Conservation (phyloP, 2,888 invertebrate species). For the Pardosa pseudoannulata region DNA sequence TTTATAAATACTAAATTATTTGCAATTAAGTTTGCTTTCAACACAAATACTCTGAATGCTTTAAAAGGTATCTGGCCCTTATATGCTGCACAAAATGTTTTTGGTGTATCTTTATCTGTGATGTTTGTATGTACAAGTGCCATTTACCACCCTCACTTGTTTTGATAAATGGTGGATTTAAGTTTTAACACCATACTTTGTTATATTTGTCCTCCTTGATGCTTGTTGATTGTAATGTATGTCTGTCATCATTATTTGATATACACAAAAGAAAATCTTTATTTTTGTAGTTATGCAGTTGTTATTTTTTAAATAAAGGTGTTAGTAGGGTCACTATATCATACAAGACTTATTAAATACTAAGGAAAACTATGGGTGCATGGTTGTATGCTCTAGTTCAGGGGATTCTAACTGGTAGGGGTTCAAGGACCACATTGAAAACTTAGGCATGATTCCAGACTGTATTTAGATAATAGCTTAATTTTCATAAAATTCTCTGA, state of each 20-base stretch:
- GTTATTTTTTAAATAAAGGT: background rate
- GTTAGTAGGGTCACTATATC: background rate
- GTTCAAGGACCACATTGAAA: too few species aligned
- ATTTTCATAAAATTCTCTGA: too few species aligned
- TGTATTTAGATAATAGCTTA: too few species aligned
- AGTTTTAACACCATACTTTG: background rate
- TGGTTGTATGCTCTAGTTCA: too few species aligned
- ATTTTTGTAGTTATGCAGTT: background rate
- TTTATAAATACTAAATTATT: too few species aligned
- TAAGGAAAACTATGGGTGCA: too few species aligned
- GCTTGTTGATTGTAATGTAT: conserved; percentile 11
- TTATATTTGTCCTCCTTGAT: conserved; percentile 12
- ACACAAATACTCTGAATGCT: too few species aligned
- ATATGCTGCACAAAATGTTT: conserved; percentile 65
- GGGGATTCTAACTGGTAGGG: too few species aligned
- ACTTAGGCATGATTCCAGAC: too few species aligned
- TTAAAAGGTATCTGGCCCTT: conserved; percentile 3
- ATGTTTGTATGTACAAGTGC: conserved; percentile 71
- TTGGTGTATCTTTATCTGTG: conserved; percentile 67
- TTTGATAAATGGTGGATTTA: conserved; percentile 52
- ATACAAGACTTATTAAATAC: too few species aligned
- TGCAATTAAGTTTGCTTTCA: too few species aligned
- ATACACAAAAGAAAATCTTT: background rate
- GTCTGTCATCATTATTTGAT: background rate
- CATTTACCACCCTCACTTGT: conserved; percentile 67